A percentile compares a stretch with the other conserved stretches of the same genome.
Evolutionary conservation across 2,797 vertebrate genomes (phyloP).

Genomic region (Ptychadena robeensis): DNA sequence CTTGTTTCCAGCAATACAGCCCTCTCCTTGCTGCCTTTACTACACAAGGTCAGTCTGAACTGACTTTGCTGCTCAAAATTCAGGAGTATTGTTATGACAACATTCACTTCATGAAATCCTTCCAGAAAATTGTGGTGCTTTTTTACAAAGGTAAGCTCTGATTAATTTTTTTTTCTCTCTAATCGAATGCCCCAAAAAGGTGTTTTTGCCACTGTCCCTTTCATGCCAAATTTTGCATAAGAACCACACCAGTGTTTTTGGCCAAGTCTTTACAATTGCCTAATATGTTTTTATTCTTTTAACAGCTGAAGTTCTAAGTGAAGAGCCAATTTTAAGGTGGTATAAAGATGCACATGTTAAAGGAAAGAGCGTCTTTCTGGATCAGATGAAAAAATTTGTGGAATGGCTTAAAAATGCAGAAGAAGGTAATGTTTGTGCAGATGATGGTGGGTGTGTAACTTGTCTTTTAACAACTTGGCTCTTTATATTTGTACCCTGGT

Average conservation of each 20-base stretch:
- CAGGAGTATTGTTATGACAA: constrained; percentile 98
- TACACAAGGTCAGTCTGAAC: constrained; percentile 92
- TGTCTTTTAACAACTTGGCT: no score
- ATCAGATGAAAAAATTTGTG: constrained; percentile 98
- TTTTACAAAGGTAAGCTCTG: constrained; percentile 91
- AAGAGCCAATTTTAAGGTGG: constrained; percentile 97
- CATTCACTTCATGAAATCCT: constrained; percentile 99
- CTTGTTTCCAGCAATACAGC: constrained; percentile 87
- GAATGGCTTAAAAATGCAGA: constrained; percentile 98
- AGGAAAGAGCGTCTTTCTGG: constrained; percentile 94
- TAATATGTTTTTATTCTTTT: no score
- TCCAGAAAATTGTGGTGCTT: constrained; percentile 98
- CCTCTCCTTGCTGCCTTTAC: constrained; percentile 95
- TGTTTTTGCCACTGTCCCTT: no score
- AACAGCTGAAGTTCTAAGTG: constrained; percentile 92
- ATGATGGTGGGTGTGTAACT: background rate
- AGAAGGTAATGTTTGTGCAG: constrained; percentile 79
- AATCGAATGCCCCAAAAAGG: no score
- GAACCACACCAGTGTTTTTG: no score
- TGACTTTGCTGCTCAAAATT: constrained; percentile 94
- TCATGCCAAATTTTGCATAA: no score
- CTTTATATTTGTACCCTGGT: no score
- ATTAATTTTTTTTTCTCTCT: no score
- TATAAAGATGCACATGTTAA: constrained; percentile 91
- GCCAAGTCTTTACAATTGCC: no score